Evolutionary conservation across 2,888 invertebrate species (phyloP).

Genomic region (Monopis laevigella): DNA sequence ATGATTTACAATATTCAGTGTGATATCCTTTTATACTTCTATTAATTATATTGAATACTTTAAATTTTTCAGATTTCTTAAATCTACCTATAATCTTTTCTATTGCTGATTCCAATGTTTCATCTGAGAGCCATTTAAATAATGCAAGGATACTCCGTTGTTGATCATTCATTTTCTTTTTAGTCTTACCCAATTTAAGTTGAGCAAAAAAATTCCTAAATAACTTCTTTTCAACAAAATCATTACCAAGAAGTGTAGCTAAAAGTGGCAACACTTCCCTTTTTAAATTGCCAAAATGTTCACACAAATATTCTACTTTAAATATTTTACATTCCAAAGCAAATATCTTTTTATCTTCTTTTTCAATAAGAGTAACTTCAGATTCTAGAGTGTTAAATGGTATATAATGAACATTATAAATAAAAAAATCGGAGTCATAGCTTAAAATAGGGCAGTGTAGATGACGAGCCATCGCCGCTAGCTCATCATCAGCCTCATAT

Average conservation of each 20-base stretch:
- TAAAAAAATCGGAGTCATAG: slow-evolving; percentile 94
- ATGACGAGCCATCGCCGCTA: slow-evolving; percentile 81
- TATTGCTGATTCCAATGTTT: slow-evolving; percentile 75
- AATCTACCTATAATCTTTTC: slow-evolving; percentile 71
- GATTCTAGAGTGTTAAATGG: slow-evolving; percentile 75
- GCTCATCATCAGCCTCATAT: slow-evolving; percentile 91
- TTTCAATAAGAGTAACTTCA: slow-evolving; percentile 36
- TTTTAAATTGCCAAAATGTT: slow-evolving; percentile 71
- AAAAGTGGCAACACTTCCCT: slow-evolving; percentile 78
- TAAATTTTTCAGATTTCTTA: slow-evolving; percentile 61
- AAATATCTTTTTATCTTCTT: slow-evolving; percentile 34
- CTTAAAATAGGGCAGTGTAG: slow-evolving; percentile 88
- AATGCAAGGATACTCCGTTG: slow-evolving; percentile 76
- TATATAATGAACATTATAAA: slow-evolving; percentile 85
- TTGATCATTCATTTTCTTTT: slow-evolving; percentile 64
- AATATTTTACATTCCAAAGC: slow-evolving; percentile 77
- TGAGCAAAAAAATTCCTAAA: slow-evolving; percentile 78
- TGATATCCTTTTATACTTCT: slow-evolving; percentile 73
- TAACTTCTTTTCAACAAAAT: slow-evolving; percentile 76
- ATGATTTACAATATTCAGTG: slow-evolving; percentile 63
- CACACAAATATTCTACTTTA: slow-evolving; percentile 73
- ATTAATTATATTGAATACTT: slow-evolving; percentile 66
- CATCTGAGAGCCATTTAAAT: slow-evolving; percentile 79
- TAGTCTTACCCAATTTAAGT: slow-evolving; percentile 67
- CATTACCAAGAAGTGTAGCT: slow-evolving; percentile 89